phyloP scores from a whole-genome alignment of 2,888 invertebrate species.

The Drosophila austrosaltans region DNA sequence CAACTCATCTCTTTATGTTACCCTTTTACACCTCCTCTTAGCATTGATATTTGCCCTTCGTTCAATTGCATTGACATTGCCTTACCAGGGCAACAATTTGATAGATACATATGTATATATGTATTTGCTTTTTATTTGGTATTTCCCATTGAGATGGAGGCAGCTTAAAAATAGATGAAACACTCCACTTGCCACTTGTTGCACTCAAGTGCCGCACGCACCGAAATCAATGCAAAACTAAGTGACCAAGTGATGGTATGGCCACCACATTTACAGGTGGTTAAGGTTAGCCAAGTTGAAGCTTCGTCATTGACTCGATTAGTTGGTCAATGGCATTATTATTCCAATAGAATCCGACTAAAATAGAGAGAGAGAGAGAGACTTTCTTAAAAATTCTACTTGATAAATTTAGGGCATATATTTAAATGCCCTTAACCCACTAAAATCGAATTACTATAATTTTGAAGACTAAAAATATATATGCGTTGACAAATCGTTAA shows the following conservation, averaged over 20 bases:
- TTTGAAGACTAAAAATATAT: constrained; percentile 40
- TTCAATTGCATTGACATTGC: constrained; percentile 43
- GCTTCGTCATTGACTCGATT: constrained; percentile 74
- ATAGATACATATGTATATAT: neutral
- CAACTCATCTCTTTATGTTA: constrained; percentile 25
- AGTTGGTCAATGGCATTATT: constrained; percentile 71
- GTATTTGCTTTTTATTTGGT: constrained; percentile 31
- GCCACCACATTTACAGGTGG: constrained; percentile 18
- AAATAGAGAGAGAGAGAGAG: constrained; percentile 25
- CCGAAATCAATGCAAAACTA: constrained; percentile 57
- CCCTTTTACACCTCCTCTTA: constrained; percentile 41
- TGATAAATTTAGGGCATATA: neutral
- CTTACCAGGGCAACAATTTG: constrained; percentile 10
- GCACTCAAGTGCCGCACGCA: constrained; percentile 68
- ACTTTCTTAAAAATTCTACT: neutral
- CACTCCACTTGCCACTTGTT: constrained; percentile 79
- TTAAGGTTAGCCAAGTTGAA: constrained; percentile 55
- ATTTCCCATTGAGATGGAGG: constrained; percentile 57
- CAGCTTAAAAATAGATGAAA: constrained; percentile 68
- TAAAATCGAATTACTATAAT: constrained; percentile 68
- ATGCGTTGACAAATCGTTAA: constrained; percentile 67
- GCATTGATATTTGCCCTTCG: constrained; percentile 73
- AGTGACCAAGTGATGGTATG: constrained; percentile 19
- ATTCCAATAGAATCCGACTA: neutral
- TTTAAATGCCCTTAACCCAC: constrained; percentile 67